Conservation (phyloP, 2,888 invertebrate species). For the Andrena flavipes region DNA sequence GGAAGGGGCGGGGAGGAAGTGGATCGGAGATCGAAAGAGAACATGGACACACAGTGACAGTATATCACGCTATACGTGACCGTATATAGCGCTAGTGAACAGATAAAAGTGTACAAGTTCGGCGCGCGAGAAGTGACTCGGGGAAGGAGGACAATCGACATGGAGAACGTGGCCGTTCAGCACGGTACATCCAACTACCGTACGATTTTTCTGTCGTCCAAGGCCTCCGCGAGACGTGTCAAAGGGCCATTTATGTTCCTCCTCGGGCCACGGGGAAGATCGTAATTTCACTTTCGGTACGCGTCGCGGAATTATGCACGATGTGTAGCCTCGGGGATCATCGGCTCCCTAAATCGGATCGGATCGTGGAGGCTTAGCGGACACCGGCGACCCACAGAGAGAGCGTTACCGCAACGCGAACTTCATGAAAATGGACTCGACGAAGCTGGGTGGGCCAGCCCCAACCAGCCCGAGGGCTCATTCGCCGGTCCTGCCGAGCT, state of each 20-base stretch:
- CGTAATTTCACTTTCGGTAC: conserved; percentile 64
- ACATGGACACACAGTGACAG: conserved; percentile 35
- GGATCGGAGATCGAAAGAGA: not conserved
- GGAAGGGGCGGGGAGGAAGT: not conserved
- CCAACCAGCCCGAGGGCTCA: conserved; percentile 75
- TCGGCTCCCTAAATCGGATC: conserved; percentile 47
- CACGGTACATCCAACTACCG: conserved; percentile 36
- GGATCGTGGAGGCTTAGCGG: conserved; percentile 51
- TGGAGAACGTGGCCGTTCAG: conserved; percentile 34
- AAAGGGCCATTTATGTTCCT: conserved; percentile 73
- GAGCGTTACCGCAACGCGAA: conserved; percentile 24
- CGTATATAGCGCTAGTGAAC: conserved; percentile 33
- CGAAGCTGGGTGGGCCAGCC: conserved; percentile 76
- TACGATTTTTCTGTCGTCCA: conserved; percentile 38
- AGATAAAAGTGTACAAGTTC: conserved; percentile 29
- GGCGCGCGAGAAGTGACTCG: conserved; percentile 32
- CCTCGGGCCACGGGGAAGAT: conserved; percentile 71
- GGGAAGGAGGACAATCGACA: conserved; percentile 12
- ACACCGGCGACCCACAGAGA: conserved; percentile 1
- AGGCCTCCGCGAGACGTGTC: conserved; percentile 58
- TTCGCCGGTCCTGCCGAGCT: conserved; percentile 75
- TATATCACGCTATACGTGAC: conserved; percentile 11
- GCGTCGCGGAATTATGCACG: conserved; percentile 39
- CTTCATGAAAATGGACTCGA: conserved; percentile 77
- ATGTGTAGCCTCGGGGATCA: conserved; percentile 71